Conservation (phyloP, 2,797 vertebrate genomes). For the Enteromius unitaeniatus region DNA sequence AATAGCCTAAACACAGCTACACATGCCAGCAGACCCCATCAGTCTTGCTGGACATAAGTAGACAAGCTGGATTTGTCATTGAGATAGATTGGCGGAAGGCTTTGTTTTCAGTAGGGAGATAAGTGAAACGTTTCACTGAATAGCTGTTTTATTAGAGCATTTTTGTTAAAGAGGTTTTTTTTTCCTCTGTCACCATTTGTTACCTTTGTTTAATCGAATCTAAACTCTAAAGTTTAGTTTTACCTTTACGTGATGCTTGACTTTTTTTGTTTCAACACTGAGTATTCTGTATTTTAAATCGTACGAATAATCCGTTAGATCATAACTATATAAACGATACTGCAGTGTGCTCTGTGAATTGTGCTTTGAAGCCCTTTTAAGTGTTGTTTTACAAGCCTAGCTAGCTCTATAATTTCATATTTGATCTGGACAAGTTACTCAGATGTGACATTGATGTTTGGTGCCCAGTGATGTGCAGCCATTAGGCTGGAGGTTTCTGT, state of each 20-base stretch:
- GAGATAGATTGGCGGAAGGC: not conserved
- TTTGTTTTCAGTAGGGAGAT: conserved; percentile 7
- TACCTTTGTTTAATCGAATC: not conserved
- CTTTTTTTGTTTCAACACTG: not conserved
- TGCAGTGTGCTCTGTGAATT: not conserved
- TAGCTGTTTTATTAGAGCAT: not conserved
- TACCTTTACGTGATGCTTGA: not conserved
- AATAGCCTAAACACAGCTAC: conserved; percentile 39
- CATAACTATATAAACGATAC: not conserved
- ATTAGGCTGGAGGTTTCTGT: not conserved
- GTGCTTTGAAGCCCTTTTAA: not conserved
- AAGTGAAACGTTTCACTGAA: not conserved
- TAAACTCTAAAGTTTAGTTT: not conserved
- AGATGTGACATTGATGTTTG: not conserved
- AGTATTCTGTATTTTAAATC: not conserved
- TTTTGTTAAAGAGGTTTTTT: not conserved
- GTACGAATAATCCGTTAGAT: not conserved
- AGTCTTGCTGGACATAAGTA: conserved; percentile 11
- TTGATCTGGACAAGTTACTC: not conserved
- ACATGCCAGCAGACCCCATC: conserved; percentile 34
- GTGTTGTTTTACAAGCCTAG: not conserved
- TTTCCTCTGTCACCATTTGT: not conserved
- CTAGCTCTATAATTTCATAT: not conserved
- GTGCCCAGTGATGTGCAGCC: not conserved
- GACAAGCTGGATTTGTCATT: conserved; percentile 34